Percentiles rank a stretch among this genome's conserved stretches.
phyloP scores from a whole-genome alignment of 2,888 invertebrate genomes.

The Campopleginae sp. region DNA sequence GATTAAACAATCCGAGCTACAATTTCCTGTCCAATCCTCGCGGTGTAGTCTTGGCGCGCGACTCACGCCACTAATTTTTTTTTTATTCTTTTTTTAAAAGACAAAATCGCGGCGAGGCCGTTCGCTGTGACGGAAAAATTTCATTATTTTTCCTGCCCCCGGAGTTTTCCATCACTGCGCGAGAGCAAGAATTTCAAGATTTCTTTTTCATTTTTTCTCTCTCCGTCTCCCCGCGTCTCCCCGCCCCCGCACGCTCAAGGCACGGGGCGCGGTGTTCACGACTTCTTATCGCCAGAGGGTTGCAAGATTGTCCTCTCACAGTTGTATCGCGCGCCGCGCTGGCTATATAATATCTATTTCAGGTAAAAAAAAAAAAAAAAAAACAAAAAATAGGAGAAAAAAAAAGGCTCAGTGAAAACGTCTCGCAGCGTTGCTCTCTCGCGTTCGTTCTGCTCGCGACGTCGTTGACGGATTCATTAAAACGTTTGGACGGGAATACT shows the following conservation, averaged over 20 bases:
- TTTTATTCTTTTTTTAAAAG: background rate
- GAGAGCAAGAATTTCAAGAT: background rate
- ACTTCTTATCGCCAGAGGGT: conserved; percentile 72
- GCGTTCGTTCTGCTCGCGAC: conserved; percentile 62
- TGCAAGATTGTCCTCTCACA: conserved; percentile 72
- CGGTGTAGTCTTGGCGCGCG: background rate
- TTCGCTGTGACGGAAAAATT: conserved; percentile 7
- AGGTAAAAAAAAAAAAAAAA: conserved; percentile 31
- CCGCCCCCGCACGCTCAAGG: background rate
- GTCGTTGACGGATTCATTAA: conserved; percentile 81
- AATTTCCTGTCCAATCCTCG: conserved; percentile 16
- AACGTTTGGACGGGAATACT: conserved; percentile 75
- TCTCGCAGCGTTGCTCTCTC: conserved; percentile 49
- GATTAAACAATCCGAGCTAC: conserved; percentile 71
- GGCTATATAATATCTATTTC: conserved; percentile 41
- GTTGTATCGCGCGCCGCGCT: conserved; percentile 49
- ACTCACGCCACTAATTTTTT: too few species aligned
- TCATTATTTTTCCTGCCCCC: conserved; percentile 56
- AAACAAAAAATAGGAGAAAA: too few species aligned
- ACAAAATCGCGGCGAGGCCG: conserved; percentile 24
- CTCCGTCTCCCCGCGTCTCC: conserved; percentile 3
- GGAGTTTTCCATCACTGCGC: conserved; percentile 12
- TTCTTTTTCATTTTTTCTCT: conserved; percentile 43
- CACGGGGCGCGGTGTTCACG: conserved; percentile 36
- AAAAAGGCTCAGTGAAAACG: conserved; percentile 13